phyloP scores from a whole-genome alignment of 2,113 vertebrate species.

The Hippocampus barbouri region DNA sequence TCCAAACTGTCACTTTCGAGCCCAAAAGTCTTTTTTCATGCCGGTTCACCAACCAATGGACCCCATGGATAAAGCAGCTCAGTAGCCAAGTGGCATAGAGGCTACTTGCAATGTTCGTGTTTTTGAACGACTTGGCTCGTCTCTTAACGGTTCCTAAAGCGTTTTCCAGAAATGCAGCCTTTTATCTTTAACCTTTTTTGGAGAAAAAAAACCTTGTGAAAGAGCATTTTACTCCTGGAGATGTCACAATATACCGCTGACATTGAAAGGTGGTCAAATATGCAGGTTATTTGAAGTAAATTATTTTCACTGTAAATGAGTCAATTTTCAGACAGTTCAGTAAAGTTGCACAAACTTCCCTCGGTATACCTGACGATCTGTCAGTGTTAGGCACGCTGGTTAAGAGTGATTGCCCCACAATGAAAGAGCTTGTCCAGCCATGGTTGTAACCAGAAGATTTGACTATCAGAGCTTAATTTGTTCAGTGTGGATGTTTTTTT shows the following conservation, averaged over 20 bases:
- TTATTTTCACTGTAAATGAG: no score
- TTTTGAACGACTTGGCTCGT: not conserved
- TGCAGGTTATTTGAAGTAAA: not conserved
- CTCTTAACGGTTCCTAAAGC: not conserved
- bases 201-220: not conserved
- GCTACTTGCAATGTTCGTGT: not conserved
- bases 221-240: no score
- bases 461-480: no score
- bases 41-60: not conserved
- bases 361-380: no score
- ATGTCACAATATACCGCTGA: not conserved
- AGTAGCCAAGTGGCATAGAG: not conserved
- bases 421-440: no score
- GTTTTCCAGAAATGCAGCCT: not conserved
- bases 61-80: not conserved
- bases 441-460: no score
- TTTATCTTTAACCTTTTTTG: not conserved
- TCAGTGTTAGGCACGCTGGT: no score
- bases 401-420: no score
- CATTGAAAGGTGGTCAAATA: not conserved
- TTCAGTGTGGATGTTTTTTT: no score
- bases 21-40: not conserved
- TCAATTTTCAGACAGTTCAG: no score
- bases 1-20: not conserved
- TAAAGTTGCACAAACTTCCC: no score